Conservation (phyloP, 1,140 invertebrate species). For the Penaeus vannamei region DNA sequence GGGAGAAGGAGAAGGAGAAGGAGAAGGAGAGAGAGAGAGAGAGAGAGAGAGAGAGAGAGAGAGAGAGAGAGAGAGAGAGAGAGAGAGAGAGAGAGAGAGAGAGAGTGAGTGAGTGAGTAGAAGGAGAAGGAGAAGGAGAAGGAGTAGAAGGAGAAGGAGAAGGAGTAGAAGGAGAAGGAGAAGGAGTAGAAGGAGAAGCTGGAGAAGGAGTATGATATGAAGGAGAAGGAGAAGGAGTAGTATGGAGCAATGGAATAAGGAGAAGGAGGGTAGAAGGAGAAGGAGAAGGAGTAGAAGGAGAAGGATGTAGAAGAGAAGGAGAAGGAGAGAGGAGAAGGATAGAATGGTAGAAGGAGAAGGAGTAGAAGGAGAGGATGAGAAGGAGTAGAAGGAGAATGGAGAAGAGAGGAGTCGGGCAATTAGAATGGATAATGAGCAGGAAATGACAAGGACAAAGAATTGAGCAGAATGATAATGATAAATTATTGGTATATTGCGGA, state of each 20-base stretch:
- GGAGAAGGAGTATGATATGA: not conserved
- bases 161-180: not conserved
- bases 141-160: slow-evolving; percentile 8
- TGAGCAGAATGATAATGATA: too few relatives aligned
- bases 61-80: not conserved
- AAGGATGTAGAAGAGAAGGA: too few relatives aligned
- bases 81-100: slow-evolving; percentile 38
- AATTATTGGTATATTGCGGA: too few relatives aligned
- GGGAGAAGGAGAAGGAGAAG: not conserved
- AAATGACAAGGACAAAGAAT: too few relatives aligned
- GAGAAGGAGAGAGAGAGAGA: not conserved
- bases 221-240: not conserved
- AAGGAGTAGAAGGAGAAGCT: not conserved
- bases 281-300: not conserved
- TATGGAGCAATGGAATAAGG: too few relatives aligned
- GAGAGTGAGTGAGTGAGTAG: too few relatives aligned
- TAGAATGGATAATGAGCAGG: too few relatives aligned
- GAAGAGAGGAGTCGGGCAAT: too few relatives aligned
- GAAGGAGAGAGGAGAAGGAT: too few relatives aligned
- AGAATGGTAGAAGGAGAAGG: too few relatives aligned
- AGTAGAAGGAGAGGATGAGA: not conserved
- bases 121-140: too few relatives aligned
- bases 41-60: not conserved
- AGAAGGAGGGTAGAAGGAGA: not conserved
- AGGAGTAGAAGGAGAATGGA: slow-evolving; percentile 23